These are phyloP conservation scores for Sarcophaga carnaria DNA, from an alignment of 2,888 invertebrate genomes.

Conservation along the genomic window DNA sequence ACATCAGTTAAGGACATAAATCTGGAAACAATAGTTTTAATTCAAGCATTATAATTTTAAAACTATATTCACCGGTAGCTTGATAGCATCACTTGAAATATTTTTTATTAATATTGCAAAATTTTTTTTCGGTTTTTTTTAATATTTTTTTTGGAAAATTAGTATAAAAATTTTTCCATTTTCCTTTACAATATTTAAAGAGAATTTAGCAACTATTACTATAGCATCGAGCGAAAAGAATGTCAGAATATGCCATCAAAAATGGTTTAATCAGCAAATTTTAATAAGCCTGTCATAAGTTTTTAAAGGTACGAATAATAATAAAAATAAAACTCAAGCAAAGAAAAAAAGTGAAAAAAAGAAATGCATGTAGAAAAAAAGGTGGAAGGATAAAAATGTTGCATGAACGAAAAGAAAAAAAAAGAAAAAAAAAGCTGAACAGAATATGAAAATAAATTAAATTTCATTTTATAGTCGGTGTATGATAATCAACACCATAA, in stretches of 20 bases:
- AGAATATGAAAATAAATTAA: conserved; percentile 43
- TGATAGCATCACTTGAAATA: too few relatives aligned
- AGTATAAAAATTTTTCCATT: too few relatives aligned
- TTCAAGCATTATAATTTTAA: too few relatives aligned
- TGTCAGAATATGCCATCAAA: background rate
- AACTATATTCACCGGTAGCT: too few relatives aligned
- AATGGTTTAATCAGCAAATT: conserved; percentile 64
- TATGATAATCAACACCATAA: conserved; percentile 37
- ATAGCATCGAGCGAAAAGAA: background rate
- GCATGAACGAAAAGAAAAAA: too few relatives aligned
- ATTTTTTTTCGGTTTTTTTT: too few relatives aligned
- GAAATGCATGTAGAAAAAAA: conserved; percentile 35
- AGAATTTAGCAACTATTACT: background rate
- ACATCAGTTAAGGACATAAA: too few relatives aligned
- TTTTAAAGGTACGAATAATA: conserved; percentile 27
- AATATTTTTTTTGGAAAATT: too few relatives aligned
- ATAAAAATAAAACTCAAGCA: background rate
- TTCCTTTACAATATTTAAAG: too few relatives aligned
- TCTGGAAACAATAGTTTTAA: too few relatives aligned
- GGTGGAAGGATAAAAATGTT: background rate
- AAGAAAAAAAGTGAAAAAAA: background rate
- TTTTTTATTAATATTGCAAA: too few relatives aligned
- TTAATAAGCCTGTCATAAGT: conserved; percentile 68
- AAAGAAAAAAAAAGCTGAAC: too few relatives aligned
- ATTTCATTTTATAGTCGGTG: conserved; percentile 28